Base-by-base conservation (phyloP, 2,113 vertebrate genomes). In the Cariama cristata region DNA sequence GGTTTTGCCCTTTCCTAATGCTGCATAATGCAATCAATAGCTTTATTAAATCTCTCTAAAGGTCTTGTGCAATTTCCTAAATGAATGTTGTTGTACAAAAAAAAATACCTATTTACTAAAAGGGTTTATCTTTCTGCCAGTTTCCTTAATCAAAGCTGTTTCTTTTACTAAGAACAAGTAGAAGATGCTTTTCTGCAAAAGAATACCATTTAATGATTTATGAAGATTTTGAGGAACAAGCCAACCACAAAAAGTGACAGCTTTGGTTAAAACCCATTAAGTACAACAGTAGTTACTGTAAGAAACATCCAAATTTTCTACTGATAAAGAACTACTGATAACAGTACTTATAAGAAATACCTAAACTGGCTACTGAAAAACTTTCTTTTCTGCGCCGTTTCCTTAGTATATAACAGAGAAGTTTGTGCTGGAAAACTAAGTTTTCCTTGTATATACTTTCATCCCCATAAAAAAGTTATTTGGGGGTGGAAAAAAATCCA, bases 91-190 rank as follows among this genome's bases (percentile, higher is more conserved):
- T 30, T 58, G 33, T 47, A 73, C 69, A 52, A 90, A 53, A 33
- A 27, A 14, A 11, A 38, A 32, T 0, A 89, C 40, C 11, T 79
- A 16, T 62, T 68, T 90, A 82, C 15, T 49, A 67, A 52, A 68
- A 68, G n/a, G 19, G 15, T 55, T 67, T 66, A 14, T 63, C 87
- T 79, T 95, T 86, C 74, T 95, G 63, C 35, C 35, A 42, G 32
- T 84, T 73, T 89, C 62, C 40, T 94, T 90, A 90, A 89, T 86
- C 62, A 73, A 93, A 94, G n/a, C 12, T 38, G 88, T 88, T 97
- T 72, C 19, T 85, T 89, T 81, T 62, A 89, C 32, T 40, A 56
- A 67, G 45, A 83, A 63, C 64, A 83, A 73, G 23, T 23, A 77
- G 32, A 93, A 84, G 49, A 86, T 49, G 49, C 33, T 85, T 79